phyloP scores from a whole-genome alignment of 2,113 vertebrate genomes.

The Charina bottae region DNA sequence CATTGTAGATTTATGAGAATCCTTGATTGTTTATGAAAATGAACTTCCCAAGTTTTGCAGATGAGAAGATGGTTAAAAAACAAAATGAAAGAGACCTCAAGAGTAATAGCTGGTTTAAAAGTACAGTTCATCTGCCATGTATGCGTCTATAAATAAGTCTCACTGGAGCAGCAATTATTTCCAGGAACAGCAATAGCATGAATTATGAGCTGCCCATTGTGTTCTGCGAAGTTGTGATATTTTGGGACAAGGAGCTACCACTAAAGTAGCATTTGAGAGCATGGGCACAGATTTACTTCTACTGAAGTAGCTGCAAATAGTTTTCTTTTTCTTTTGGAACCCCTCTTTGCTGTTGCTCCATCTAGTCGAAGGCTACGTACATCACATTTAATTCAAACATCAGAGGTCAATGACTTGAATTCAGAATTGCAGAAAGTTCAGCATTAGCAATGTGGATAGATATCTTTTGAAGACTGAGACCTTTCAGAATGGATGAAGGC shows the following conservation, averaged over 20 bases:
- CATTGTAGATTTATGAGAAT: neutral
- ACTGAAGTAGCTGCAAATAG: neutral
- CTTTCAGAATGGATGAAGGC: neutral
- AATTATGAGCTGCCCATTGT: neutral
- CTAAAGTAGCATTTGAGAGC: neutral
- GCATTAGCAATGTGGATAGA: neutral
- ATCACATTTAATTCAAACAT: neutral
- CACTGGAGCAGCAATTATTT: neutral
- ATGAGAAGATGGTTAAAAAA: neutral
- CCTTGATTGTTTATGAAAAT: neutral
- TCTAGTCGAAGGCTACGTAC: neutral
- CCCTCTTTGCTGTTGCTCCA: neutral
- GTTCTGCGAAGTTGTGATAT: neutral
- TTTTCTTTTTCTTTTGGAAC: neutral
- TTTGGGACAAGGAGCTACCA: neutral
- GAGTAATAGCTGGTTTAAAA: neutral
- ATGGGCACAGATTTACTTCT: neutral
- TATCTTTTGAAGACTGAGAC: neutral
- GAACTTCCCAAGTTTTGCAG: neutral
- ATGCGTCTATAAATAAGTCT: neutral
- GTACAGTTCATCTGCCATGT: neutral
- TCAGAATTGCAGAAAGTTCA: slow-evolving; percentile 1
- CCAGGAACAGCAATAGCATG: neutral
- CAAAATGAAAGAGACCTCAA: neutral
- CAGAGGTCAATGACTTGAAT: neutral